Evolutionary conservation across 2,113 vertebrate species (phyloP).

Genomic region (Crotophaga sulcirostris): DNA sequence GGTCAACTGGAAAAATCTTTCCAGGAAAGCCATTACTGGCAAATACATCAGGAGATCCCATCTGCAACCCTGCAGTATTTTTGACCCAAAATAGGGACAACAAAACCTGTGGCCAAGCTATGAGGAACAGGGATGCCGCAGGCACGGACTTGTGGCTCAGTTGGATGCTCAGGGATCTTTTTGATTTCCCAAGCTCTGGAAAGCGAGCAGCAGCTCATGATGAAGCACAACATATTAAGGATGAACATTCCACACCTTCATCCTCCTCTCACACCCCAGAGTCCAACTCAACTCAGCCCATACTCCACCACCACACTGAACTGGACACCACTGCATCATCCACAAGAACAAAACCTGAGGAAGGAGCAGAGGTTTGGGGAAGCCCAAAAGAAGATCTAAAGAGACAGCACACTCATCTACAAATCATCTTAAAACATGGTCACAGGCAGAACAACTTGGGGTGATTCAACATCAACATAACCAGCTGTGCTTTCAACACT

Average conservation of each 20-base stretch:
- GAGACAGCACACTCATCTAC: no score
- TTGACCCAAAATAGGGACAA: neutral
- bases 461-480: neutral
- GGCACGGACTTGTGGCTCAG: rapidly evolving
- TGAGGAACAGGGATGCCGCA: rapidly evolving
- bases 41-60: neutral
- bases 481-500: rapidly evolving
- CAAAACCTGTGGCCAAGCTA: neutral
- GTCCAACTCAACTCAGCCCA: rapidly evolving
- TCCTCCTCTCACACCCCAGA: rapidly evolving
- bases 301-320: rapidly evolving
- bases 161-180: rapidly evolving
- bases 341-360: rapidly evolving
- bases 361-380: neutral
- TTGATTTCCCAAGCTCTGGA: neutral
- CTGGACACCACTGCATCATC: rapidly evolving
- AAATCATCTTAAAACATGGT: rapidly evolving
- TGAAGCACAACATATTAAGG: rapidly evolving
- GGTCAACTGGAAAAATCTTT: constrained; percentile 16
- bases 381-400: rapidly evolving
- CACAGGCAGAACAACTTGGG: no score
- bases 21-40: neutral
- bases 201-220: rapidly evolving
- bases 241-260: neutral
- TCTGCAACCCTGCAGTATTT: rapidly evolving